These are phyloP conservation scores for Onychomys torridus DNA, from an alignment of 2,797 vertebrate species.

Conservation along the genomic window DNA sequence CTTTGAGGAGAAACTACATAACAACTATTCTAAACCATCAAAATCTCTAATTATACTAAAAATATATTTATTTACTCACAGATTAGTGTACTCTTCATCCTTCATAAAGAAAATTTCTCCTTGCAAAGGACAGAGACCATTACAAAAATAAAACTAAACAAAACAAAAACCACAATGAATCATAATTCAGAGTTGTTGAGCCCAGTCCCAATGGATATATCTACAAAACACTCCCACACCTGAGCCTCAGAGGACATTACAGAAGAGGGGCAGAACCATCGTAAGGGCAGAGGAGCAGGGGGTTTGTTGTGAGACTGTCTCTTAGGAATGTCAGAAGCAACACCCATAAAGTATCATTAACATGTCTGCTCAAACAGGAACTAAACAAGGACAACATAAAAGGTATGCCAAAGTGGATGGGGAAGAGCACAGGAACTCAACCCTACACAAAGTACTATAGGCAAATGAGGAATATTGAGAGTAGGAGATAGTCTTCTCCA, in stretches of 20 bases:
- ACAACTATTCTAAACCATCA: not conserved
- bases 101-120: not conserved
- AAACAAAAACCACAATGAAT: not conserved
- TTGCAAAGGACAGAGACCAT: not conserved
- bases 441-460: not conserved
- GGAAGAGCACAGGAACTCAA: not conserved
- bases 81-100: not conserved
- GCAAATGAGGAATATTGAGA: not conserved
- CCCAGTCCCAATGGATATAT: not conserved
- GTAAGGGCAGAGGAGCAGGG: not conserved
- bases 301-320: not conserved
- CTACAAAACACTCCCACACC: not conserved
- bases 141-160: not conserved
- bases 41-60: not conserved
- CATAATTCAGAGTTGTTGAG: not conserved
- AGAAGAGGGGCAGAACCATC: not conserved
- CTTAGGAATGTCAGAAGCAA: not conserved
- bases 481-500: not conserved
- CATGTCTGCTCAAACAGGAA: not conserved
- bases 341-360: not conserved
- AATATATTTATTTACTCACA: not conserved
- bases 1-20: not conserved
- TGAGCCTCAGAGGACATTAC: not conserved
- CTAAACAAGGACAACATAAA: not conserved
- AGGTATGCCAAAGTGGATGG: not conserved